Conservation (phyloP, 2,113 vertebrate genomes). For the Saguinus imperator region DNA sequence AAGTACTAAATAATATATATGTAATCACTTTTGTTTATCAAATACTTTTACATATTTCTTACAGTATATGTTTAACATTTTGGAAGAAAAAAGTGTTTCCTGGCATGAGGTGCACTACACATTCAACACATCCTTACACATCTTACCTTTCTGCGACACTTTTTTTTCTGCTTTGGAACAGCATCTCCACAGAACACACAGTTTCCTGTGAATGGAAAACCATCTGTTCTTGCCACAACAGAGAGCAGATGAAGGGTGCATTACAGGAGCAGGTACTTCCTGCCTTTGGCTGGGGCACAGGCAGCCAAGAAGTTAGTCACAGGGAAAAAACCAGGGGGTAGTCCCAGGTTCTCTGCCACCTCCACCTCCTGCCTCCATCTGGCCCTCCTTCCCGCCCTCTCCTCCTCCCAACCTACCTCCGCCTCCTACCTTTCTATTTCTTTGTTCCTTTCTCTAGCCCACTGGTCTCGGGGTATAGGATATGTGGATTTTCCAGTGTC, state of each 20-base stretch:
- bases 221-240: neutral
- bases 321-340: neutral
- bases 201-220: neutral
- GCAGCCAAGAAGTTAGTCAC: neutral
- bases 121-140: neutral
- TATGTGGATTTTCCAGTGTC: neutral
- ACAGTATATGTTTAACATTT: neutral
- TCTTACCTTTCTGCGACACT: neutral
- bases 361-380: too few relatives aligned
- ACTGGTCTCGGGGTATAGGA: neutral
- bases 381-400: too few relatives aligned
- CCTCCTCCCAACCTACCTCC: too few relatives aligned
- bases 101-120: neutral
- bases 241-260: too few relatives aligned
- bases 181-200: neutral
- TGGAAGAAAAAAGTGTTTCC: neutral
- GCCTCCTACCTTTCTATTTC: too few relatives aligned
- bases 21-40: neutral
- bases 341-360: neutral
- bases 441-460: neutral
- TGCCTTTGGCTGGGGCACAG: neutral
- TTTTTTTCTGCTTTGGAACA: neutral
- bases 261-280: neutral
- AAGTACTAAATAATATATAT: neutral
- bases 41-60: neutral